Evolutionary conservation across 2,113 vertebrate genomes (phyloP).

Genomic region (Semicossyphus pulcher): DNA sequence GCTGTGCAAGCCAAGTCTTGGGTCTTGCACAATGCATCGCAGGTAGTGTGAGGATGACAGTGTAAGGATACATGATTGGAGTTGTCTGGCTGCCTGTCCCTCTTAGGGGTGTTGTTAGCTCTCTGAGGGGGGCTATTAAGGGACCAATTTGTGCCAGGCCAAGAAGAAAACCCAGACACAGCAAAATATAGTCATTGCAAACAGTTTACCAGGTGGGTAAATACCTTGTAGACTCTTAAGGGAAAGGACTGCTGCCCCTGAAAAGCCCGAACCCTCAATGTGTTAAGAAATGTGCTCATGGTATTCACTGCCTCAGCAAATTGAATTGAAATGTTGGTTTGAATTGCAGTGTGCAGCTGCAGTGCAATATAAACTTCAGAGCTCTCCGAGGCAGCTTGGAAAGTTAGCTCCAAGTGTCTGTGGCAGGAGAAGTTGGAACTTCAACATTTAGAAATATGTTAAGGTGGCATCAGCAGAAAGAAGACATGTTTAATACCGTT

Average conservation of each 20-base stretch:
- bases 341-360: not conserved
- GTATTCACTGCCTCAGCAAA: not conserved
- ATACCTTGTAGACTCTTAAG: not conserved
- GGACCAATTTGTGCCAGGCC: conserved; percentile 19
- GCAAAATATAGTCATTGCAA: conserved; percentile 23
- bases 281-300: not conserved
- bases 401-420: not conserved
- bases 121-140: conserved; percentile 31
- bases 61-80: conserved; percentile 14
- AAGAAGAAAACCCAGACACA: conserved; percentile 16
- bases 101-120: conserved; percentile 7
- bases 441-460: not conserved
- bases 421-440: not conserved
- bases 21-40: not conserved
- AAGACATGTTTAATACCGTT: not conserved
- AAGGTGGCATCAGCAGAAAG: not conserved
- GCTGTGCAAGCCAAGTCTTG: not conserved
- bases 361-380: not conserved
- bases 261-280: not conserved
- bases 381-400: not conserved
- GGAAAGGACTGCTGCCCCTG: not conserved
- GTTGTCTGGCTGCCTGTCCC: not conserved
- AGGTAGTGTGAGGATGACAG: conserved; percentile 3
- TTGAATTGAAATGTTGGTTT: not conserved
- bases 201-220: conserved; percentile 3